Conservation (phyloP, 2,113 vertebrate genomes). For the Zosterops borbonicus region DNA sequence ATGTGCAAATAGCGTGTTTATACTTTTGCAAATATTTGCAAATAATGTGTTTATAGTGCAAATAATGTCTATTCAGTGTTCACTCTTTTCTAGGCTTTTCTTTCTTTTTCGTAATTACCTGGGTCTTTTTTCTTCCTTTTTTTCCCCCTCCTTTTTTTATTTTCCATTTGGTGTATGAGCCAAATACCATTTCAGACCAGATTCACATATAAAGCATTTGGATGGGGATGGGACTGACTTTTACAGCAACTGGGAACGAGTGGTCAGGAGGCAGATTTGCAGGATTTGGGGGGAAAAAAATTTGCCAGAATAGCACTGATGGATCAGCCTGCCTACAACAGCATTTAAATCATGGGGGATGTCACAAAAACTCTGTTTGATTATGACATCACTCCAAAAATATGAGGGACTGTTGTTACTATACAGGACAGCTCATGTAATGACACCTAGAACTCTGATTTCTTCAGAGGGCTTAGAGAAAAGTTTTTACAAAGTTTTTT, state of each 20-base stretch:
- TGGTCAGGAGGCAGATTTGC: neutral
- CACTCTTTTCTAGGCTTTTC: neutral
- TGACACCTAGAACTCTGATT: too few relatives aligned
- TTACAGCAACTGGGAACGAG: neutral
- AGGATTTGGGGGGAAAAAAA: neutral
- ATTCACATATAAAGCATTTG: neutral
- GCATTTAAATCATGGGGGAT: neutral
- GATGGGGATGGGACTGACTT: neutral
- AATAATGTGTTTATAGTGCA: neutral
- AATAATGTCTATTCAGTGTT: neutral
- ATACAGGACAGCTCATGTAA: too few relatives aligned
- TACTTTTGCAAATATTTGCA: neutral
- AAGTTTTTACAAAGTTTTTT: too few relatives aligned
- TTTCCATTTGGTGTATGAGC: neutral
- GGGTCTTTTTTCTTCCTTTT: neutral
- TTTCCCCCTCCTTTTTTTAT: fast-evolving
- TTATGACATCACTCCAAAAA: neutral
- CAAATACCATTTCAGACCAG: neutral
- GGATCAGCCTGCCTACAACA: neutral
- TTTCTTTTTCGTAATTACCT: neutral
- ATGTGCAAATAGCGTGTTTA: neutral
- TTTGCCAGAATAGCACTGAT: neutral
- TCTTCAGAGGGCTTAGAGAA: too few relatives aligned
- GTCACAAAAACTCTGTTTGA: neutral
- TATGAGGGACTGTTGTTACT: neutral